Percentiles rank a stretch among this genome's conserved stretches.
Evolutionary conservation across 2,113 vertebrate genomes (phyloP).

Genomic region (Pelvicachromis taeniatus): DNA sequence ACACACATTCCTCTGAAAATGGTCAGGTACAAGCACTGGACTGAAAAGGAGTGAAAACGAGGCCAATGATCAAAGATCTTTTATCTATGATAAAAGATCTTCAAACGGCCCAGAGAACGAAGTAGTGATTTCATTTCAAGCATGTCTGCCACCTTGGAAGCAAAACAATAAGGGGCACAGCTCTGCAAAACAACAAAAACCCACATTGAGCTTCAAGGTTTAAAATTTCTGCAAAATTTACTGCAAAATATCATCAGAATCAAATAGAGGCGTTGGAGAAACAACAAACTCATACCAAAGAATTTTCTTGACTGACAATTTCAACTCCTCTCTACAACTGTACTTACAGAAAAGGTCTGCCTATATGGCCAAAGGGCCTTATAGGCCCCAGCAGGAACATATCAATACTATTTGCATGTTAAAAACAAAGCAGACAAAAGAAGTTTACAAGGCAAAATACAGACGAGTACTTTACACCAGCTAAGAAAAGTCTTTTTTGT

Average conservation of each 20-base stretch:
- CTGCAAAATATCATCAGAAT: background rate
- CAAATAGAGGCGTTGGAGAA: background rate
- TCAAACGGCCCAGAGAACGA: background rate
- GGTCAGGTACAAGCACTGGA: background rate
- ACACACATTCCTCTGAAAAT: background rate
- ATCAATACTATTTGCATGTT: background rate
- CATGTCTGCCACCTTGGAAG: background rate
- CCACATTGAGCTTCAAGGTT: background rate
- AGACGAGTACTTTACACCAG: background rate
- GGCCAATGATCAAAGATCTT: background rate
- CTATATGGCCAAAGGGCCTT: background rate
- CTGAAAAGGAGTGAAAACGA: too few relatives aligned
- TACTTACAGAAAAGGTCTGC: background rate
- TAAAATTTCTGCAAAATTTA: background rate
- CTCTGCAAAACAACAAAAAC: rapidly evolving
- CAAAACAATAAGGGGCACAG: background rate
- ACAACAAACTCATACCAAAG: background rate
- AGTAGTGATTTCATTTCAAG: background rate
- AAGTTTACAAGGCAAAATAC: background rate
- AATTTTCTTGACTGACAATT: background rate
- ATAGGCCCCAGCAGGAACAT: background rate
- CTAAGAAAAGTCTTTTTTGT: background rate
- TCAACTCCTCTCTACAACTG: background rate
- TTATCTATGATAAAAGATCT: too few relatives aligned
- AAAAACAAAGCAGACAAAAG: background rate